Evolutionary conservation across 2,113 vertebrate species (phyloP).

Genomic region (Herpetotheres cachinnans): DNA sequence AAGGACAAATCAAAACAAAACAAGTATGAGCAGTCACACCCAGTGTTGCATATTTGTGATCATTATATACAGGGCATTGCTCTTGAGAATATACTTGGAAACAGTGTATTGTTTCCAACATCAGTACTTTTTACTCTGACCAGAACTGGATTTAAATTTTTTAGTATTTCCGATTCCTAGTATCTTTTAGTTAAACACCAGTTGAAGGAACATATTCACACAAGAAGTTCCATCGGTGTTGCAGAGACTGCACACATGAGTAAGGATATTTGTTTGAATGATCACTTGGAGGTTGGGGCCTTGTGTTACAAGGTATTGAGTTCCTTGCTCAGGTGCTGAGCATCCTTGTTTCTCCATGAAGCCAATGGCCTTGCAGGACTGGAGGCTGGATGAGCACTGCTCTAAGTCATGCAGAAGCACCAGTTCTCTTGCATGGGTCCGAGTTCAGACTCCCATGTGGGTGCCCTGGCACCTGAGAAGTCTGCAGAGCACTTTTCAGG

Average conservation of each 20-base stretch:
- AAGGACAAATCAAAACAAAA: neutral
- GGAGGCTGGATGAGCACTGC: neutral
- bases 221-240: neutral
- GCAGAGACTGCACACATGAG: accelerated
- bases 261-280: neutral
- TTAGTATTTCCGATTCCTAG: neutral
- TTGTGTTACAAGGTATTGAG: neutral
- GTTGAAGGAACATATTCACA: neutral
- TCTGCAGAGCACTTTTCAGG: neutral
- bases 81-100: neutral
- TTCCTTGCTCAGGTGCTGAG: neutral
- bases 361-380: neutral
- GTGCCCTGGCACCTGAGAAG: neutral
- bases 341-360: neutral
- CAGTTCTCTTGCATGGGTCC: neutral
- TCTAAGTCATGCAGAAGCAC: neutral
- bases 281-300: neutral
- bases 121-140: neutral
- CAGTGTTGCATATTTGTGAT: neutral
- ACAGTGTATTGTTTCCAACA: neutral
- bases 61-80: neutral
- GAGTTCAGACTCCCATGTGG: neutral
- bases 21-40: neutral
- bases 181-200: neutral
- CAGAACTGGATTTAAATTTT: neutral